These are phyloP conservation scores for Phytoseiulus persimilis DNA, from an alignment of 2,888 invertebrate genomes.

Conservation along the genomic window DNA sequence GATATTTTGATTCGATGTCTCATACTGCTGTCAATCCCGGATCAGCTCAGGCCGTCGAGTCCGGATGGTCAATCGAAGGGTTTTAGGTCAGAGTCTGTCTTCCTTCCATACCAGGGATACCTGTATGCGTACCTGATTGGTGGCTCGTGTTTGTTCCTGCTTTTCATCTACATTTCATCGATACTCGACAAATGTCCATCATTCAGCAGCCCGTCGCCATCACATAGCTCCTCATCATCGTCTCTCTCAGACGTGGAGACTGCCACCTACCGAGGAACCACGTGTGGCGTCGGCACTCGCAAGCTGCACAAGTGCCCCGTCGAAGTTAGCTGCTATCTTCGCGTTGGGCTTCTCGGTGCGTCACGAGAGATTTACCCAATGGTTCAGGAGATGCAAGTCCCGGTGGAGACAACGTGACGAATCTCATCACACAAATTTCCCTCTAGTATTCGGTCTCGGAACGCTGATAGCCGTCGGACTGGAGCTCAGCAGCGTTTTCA, in stretches of 20 bases:
- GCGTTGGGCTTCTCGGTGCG: slow-evolving; percentile 55
- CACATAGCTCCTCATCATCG: slow-evolving; percentile 18
- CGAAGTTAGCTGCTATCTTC: slow-evolving; percentile 50
- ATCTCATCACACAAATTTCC: too few species aligned
- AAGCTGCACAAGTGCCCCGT: slow-evolving; percentile 38
- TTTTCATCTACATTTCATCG: slow-evolving; percentile 56
- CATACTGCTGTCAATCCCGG: too few species aligned
- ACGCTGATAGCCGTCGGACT: slow-evolving; percentile 56
- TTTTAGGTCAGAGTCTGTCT: not conserved
- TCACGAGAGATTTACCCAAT: not conserved
- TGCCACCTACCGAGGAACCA: slow-evolving; percentile 45
- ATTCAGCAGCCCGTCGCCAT: slow-evolving; percentile 34
- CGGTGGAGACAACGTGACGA: too few species aligned
- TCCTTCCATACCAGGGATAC: slow-evolving; percentile 46
- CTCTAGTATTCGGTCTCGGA: slow-evolving; percentile 55
- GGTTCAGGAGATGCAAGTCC: too few species aligned
- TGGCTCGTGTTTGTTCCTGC: slow-evolving; percentile 55
- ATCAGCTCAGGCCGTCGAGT: too few species aligned
- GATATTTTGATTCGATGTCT: too few species aligned
- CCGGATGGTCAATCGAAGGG: too few species aligned
- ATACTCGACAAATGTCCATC: slow-evolving; percentile 55
- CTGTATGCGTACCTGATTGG: slow-evolving; percentile 56
- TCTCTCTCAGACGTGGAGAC: slow-evolving; percentile 44
- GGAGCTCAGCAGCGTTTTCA: slow-evolving; percentile 56
- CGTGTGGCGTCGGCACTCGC: slow-evolving; percentile 42